Evolutionary conservation across 1,140 invertebrate genomes (phyloP), one percentile per base, ranked within the genome.

Genomic region (Formica selysi): DNA sequence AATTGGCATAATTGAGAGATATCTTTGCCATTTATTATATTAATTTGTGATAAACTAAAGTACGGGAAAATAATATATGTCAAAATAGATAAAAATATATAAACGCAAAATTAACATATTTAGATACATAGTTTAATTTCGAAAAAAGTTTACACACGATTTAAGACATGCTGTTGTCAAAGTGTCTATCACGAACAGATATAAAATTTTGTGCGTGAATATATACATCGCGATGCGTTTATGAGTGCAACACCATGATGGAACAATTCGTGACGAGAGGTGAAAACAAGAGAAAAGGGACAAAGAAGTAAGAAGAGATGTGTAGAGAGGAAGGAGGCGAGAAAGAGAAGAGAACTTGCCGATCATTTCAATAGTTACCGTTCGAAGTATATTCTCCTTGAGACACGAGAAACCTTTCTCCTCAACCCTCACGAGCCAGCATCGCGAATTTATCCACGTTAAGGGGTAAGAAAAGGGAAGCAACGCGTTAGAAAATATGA

Each of bases 351-450:
- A 73, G 71, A 32, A 73, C 68, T 83, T 74, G 68, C 54, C 79
- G 79, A 83, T 83, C 79, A 83, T 83, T 74, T 83, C 79, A 83
- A 83, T 83, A 83, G 79, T 83, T 85, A 76, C 61, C 44, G 62
- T 64, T 68, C 76, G 80, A 83, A 80, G 65, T 83, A 83, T 41
- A 83, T 74, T 73, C 79, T 83, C 68, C 41, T 74, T 57, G 68
- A 83, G 79, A 83, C 79, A 83, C 79, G 79, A 62, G 54, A 83
- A 83, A 83, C 79, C 79, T 83, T 83, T 83, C 68, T 73, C 26
- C 68, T 61, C 68, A 74, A 74, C 79, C 68, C 79, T 83, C 68
- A 57, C 68, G 19, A 74, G n/a, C 54, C n/a, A n/a, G 54, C 38
- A 36, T 83, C 70, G 68, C 68, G 41, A 83, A 83, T 83, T 83